phyloP scores from a whole-genome alignment of 1,140 invertebrate genomes.

The Dendroctonus ponderosae region DNA sequence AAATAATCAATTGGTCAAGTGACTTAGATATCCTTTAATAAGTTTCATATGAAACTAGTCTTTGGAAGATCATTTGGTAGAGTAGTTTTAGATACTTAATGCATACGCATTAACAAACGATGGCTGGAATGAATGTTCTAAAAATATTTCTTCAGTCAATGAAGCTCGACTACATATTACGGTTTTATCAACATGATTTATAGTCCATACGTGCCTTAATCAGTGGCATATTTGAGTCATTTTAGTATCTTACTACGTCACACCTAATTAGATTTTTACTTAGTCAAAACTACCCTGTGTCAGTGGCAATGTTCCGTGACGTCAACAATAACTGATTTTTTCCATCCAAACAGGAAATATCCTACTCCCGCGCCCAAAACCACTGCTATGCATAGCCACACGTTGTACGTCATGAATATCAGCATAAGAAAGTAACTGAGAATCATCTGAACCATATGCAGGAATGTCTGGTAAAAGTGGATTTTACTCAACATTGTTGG shows the following conservation, averaged over 20 bases:
- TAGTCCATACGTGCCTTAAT: too few relatives aligned
- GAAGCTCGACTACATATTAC: too few relatives aligned
- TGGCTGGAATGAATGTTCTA: too few relatives aligned
- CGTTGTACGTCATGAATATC: slow-evolving; percentile 98
- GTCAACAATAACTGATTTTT: slow-evolving; percentile 84
- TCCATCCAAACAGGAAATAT: slow-evolving; percentile 94
- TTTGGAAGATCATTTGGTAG: too few relatives aligned
- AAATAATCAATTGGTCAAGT: too few relatives aligned
- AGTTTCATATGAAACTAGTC: too few relatives aligned
- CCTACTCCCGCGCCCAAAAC: slow-evolving; percentile 84
- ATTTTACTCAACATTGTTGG: slow-evolving; percentile 75
- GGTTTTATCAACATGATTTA: too few relatives aligned
- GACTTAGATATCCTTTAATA: too few relatives aligned
- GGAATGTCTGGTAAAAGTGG: slow-evolving; percentile 82
- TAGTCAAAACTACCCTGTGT: slow-evolving; percentile 20
- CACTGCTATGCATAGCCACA: slow-evolving; percentile 89
- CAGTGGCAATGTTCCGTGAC: slow-evolving; percentile 95
- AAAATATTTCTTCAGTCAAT: too few relatives aligned
- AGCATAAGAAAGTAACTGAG: slow-evolving; percentile 94
- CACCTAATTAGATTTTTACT: slow-evolving; percentile 18
- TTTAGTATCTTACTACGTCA: slow-evolving; percentile 11
- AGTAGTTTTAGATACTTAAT: too few relatives aligned
- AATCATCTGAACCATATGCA: slow-evolving; percentile 88
- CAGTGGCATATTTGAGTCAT: too few relatives aligned
- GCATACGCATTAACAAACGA: too few relatives aligned